These are phyloP conservation scores for Eupithecia centaureata DNA, from an alignment of 2,888 invertebrate genomes.

Conservation along the genomic window DNA sequence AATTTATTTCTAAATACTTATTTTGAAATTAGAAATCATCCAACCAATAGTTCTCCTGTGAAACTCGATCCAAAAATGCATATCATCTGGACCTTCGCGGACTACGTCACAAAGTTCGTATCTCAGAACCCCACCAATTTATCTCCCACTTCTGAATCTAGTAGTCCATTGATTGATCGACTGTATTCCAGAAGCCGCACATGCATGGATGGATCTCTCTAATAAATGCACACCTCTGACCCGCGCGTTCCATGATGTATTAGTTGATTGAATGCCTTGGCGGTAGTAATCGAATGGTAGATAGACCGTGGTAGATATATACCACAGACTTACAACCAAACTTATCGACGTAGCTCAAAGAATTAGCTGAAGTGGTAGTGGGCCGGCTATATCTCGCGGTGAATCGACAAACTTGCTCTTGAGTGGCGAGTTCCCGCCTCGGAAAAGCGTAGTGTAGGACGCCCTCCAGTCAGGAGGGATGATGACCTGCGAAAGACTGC, in stretches of 20 bases:
- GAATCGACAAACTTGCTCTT: too few species aligned
- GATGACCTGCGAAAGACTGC: too few species aligned
- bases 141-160: not conserved
- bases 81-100: not conserved
- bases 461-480: too few species aligned
- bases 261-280: not conserved
- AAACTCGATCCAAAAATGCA: not conserved
- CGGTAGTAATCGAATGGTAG: not conserved
- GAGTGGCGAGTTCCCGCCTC: too few species aligned
- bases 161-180: conserved; percentile 22
- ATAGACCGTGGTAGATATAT: not conserved
- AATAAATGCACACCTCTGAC: conserved; percentile 32
- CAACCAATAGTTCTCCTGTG: not conserved
- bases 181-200: conserved; percentile 24
- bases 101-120: not conserved
- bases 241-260: conserved; percentile 37
- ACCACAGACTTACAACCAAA: not conserved
- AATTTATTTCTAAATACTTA: too few species aligned
- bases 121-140: not conserved
- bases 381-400: too few species aligned
- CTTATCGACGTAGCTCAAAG: too few species aligned
- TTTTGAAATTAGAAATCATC: not conserved
- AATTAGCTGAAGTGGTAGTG: too few species aligned
- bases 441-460: too few species aligned
- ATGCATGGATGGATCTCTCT: conserved; percentile 10